A percentile compares a stretch with the other conserved stretches of the same genome.
These are phyloP conservation scores for Drosophila antonietae DNA, from an alignment of 2,888 invertebrate genomes.

Conservation along the genomic window DNA sequence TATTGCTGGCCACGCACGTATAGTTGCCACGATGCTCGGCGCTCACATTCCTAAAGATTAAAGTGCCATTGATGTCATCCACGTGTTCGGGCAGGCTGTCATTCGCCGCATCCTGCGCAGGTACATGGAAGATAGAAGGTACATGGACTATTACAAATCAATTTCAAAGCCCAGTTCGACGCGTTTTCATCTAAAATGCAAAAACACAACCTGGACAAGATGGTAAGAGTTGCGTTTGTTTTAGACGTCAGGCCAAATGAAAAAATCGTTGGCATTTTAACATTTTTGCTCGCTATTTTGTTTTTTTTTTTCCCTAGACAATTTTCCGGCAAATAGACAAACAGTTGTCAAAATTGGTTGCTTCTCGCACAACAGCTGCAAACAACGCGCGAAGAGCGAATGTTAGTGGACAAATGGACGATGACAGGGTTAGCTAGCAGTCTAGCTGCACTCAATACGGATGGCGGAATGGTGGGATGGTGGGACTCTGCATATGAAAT, in stretches of 20 bases:
- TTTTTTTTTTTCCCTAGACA: conserved; percentile 4
- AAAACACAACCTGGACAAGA: conserved; percentile 8
- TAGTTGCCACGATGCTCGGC: conserved; percentile 93
- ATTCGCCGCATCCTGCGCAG: conserved; percentile 85
- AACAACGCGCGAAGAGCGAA: conserved; percentile 39
- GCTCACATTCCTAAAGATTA: conserved; percentile 92
- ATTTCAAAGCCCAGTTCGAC: conserved; percentile 51
- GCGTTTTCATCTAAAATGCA: conserved; percentile 70
- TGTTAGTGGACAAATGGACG: no score
- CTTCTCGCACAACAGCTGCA: conserved; percentile 60
- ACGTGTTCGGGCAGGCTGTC: conserved; percentile 90
- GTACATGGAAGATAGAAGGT: conserved; percentile 20
- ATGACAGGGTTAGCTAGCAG: conserved; percentile 24
- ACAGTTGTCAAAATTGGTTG: conserved; percentile 79
- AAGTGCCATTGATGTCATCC: conserved; percentile 93
- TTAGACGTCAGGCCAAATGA: conserved; percentile 48
- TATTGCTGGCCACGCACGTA: conserved; percentile 92
- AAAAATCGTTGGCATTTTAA: conserved; percentile 28
- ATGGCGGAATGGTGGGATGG: neutral
- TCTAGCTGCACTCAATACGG: conserved; percentile 44
- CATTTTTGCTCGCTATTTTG: conserved; percentile 8
- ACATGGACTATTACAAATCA: conserved; percentile 58
- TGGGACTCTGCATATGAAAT: conserved; percentile 71
- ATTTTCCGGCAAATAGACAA: conserved; percentile 70
- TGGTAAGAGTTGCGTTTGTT: conserved; percentile 45